A percentile compares a stretch with the other conserved stretches of the same genome.
phyloP scores from a whole-genome alignment of 1,140 invertebrate genomes.

The Drosophila navojoa region DNA sequence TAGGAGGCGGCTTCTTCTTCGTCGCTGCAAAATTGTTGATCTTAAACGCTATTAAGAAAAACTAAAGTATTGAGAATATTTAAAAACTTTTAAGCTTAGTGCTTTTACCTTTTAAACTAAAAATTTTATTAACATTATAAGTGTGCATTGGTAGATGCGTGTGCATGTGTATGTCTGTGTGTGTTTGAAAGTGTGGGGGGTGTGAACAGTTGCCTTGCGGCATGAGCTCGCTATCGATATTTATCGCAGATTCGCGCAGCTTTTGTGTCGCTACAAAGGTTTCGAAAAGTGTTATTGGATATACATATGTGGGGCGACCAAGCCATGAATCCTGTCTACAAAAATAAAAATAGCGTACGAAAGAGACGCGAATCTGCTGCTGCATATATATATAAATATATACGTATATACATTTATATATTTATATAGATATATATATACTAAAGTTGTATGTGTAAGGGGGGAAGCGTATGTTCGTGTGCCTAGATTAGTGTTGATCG shows the following conservation, averaged over 20 bases:
- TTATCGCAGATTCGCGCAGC: slow-evolving; percentile 6
- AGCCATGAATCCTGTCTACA: slow-evolving; percentile 16
- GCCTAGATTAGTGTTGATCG: background rate
- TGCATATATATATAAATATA: too few relatives aligned
- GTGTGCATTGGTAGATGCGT: background rate
- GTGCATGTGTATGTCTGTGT: background rate
- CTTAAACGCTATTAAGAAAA: slow-evolving; percentile 48
- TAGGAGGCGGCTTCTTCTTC: slow-evolving; percentile 25
- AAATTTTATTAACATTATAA: slow-evolving; percentile 36
- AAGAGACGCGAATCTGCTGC: slow-evolving; percentile 13
- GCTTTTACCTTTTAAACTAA: slow-evolving; percentile 28
- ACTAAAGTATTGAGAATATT: slow-evolving; percentile 42
- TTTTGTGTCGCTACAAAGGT: slow-evolving; percentile 3
- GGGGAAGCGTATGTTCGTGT: background rate
- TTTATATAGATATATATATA: background rate
- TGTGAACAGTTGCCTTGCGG: slow-evolving; percentile 23
- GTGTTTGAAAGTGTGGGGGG: too few relatives aligned
- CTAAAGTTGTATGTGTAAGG: background rate
- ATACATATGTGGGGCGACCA: slow-evolving; percentile 5
- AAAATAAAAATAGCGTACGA: background rate
- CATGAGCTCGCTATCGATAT: background rate
- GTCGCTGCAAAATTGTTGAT: slow-evolving; percentile 43
- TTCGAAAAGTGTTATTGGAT: slow-evolving; percentile 29
- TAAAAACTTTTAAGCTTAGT: slow-evolving; percentile 31
- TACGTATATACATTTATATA: too few relatives aligned